Evolutionary conservation across 1,140 invertebrate species (phyloP).

Genomic region (Coelopa frigida): DNA sequence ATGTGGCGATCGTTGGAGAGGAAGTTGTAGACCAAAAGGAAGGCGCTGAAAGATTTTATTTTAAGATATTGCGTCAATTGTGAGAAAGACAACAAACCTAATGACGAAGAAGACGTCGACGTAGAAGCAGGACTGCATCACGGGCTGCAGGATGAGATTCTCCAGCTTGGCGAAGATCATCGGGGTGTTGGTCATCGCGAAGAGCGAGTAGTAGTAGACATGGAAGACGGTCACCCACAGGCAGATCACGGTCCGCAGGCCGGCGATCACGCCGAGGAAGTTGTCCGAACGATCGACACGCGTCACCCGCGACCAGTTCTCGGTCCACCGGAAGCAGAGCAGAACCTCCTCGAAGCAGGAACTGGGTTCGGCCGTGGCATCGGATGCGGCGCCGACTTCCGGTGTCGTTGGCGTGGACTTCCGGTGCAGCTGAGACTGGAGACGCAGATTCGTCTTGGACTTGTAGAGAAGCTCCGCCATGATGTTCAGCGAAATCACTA

Average conservation of each 20-base stretch:
- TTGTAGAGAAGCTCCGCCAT: constrained; percentile 11
- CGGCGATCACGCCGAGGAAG: constrained; percentile 16
- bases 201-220: constrained; percentile 20
- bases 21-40: constrained; percentile 19
- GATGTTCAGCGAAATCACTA: not conserved
- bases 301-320: constrained; percentile 11
- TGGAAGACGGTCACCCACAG: constrained; percentile 20
- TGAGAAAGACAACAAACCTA: constrained; percentile 10
- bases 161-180: constrained; percentile 18
- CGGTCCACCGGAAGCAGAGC: constrained; percentile 13
- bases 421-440: constrained; percentile 4
- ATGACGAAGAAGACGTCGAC: constrained; percentile 22
- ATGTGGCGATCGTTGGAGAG: constrained; percentile 9
- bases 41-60: constrained; percentile 12
- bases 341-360: constrained; percentile 13
- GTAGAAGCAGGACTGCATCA: constrained; percentile 18
- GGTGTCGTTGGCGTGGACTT: constrained; percentile 3
- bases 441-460: constrained; percentile 4
- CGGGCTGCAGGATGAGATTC: constrained; percentile 12
- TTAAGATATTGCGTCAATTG: not conserved
- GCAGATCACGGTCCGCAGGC: constrained; percentile 16
- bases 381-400: not conserved
- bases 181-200: constrained; percentile 15
- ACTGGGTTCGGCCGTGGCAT: constrained; percentile 4
- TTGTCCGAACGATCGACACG: constrained; percentile 5